Evolutionary conservation across 2,113 vertebrate species (phyloP).

Genomic region (Tetrao urogallus): DNA sequence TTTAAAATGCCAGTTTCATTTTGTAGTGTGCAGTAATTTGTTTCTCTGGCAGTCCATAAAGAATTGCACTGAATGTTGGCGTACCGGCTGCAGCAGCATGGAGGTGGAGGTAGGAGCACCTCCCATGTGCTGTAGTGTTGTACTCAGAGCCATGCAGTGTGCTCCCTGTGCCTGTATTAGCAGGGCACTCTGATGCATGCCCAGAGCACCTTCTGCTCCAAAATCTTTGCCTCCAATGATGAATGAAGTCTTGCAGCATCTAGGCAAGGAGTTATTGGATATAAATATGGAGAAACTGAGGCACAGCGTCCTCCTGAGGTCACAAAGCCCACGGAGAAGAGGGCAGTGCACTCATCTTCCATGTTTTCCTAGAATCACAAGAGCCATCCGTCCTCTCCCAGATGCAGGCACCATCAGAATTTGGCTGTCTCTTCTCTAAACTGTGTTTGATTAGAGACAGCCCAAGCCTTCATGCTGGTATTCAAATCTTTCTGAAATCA

Average conservation of each 20-base stretch:
- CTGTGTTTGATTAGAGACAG: not conserved
- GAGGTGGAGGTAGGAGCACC: slow-evolving; percentile 13
- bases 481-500: not conserved
- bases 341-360: not conserved
- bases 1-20: slow-evolving; percentile 76
- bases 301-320: not conserved
- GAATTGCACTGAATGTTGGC: slow-evolving; percentile 30
- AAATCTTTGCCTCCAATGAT: not conserved
- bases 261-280: not conserved
- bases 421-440: not conserved
- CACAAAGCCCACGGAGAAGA: not conserved
- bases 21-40: slow-evolving; percentile 70
- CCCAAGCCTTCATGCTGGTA: not conserved
- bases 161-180: not conserved
- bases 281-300: not conserved
- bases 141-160: not conserved
- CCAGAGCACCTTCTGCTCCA: not conserved
- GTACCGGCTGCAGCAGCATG: not conserved
- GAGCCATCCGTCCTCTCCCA: not conserved
- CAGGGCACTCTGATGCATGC: not conserved
- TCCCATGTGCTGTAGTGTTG: not conserved
- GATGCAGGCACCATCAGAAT: not conserved
- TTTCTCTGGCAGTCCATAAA: slow-evolving; percentile 70
- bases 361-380: not conserved
- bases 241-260: not conserved